A percentile compares a stretch with the other conserved stretches of the same genome.
Conservation (phyloP, 2,888 invertebrate species). For the Leptarthrus brevirostris region DNA sequence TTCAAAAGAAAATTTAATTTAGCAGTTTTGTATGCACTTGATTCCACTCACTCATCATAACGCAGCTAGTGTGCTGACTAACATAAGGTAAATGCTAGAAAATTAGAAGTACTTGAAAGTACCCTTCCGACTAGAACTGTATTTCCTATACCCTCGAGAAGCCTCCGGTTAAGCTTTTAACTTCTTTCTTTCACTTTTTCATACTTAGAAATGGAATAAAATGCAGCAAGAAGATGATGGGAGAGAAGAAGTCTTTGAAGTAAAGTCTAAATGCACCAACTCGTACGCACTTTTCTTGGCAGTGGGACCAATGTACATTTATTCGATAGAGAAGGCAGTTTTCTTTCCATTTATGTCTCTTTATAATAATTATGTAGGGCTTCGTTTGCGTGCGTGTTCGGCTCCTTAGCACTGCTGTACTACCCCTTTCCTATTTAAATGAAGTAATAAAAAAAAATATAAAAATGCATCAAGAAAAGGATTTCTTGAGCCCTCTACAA, state of each 20-base stretch:
- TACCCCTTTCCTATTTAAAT: not conserved
- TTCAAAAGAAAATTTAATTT: no score
- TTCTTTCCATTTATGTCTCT: slow-evolving; percentile 3
- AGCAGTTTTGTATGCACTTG: no score
- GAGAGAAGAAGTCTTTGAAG: not conserved
- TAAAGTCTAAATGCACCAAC: not conserved
- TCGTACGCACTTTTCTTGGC: not conserved
- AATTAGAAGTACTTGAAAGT: not conserved
- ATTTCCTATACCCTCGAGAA: not conserved
- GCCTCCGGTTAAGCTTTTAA: not conserved
- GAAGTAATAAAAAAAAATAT: not conserved
- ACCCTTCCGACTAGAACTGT: not conserved
- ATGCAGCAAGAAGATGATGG: not conserved
- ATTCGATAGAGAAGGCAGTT: not conserved
- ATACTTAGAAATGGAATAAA: not conserved
- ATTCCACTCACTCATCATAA: no score
- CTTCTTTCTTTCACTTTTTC: not conserved
- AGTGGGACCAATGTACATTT: not conserved
- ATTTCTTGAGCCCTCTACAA: not conserved
- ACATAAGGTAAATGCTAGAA: no score
- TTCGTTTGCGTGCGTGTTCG: not conserved
- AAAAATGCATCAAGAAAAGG: not conserved
- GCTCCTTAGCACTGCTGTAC: not conserved
- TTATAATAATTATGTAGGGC: slow-evolving; percentile 3
- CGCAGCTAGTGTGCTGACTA: no score